These are phyloP conservation scores for Ganaspis brasiliensis DNA, from an alignment of 2,888 invertebrate genomes.

Conservation along the genomic window DNA sequence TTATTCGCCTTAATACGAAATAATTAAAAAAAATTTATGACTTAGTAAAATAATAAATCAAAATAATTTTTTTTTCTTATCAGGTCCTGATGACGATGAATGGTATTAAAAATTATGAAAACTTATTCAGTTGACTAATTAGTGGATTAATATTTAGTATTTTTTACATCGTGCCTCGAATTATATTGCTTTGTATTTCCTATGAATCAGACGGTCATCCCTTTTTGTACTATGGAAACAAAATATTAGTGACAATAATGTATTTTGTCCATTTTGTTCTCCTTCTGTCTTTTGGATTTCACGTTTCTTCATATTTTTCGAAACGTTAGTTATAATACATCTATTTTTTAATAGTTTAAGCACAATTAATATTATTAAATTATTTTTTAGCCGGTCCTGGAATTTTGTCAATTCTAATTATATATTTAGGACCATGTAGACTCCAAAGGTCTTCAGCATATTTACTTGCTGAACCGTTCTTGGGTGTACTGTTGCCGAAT, in stretches of 20 bases:
- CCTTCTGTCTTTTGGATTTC: slow-evolving; percentile 76
- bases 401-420: slow-evolving; percentile 53
- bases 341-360: not conserved
- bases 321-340: slow-evolving; percentile 73
- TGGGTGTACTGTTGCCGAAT: slow-evolving; percentile 76
- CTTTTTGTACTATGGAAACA: slow-evolving; percentile 73
- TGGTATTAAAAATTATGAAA: slow-evolving; percentile 73
- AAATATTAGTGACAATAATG: slow-evolving; percentile 74
- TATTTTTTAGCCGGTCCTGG: slow-evolving; percentile 8
- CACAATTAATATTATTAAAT: not conserved
- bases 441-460: slow-evolving; percentile 62
- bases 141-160: slow-evolving; percentile 72
- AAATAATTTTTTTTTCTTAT: slow-evolving; percentile 43
- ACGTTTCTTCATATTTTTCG: slow-evolving; percentile 75
- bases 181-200: slow-evolving; percentile 71
- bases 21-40: no score
- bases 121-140: slow-evolving; percentile 75
- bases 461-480: slow-evolving; percentile 63
- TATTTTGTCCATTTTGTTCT: slow-evolving; percentile 72
- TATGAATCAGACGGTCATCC: slow-evolving; percentile 70
- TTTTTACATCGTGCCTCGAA: slow-evolving; percentile 69
- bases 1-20: no score
- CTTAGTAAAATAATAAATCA: not conserved
- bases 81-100: slow-evolving; percentile 77
- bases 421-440: slow-evolving; percentile 61